Base-by-base conservation (phyloP, 2,113 vertebrate species). In the Trogon melanurus region DNA sequence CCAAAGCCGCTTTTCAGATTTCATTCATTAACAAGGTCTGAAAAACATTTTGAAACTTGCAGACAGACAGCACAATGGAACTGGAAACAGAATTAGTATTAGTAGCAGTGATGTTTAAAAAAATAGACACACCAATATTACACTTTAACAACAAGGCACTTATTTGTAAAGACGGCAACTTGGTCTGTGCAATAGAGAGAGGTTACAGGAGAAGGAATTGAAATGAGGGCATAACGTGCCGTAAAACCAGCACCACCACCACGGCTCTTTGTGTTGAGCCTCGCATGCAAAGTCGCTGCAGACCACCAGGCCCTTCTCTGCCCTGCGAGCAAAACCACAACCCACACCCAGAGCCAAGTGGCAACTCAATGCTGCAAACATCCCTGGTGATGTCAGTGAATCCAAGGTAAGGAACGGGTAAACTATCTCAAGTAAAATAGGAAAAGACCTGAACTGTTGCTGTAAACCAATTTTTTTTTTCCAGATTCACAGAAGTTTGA, bases 401-500 rank as follows among this genome's bases (percentile, higher is more conserved):
- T 41, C 61, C 30, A 20, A 93, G 83, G 86, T 79, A 69, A 86
- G 83, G 57, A 92, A 81, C 0, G 20, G 41, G 36, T 23, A 92
- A 96, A 85, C 18, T 56, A 30, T 71, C 79, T 94, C 75, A 90
- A 79, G 85, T 74, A 6, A 75, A 90, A 89, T 7, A 69, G 88
- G 76, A 92, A 92, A 38, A 85, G 41, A 95, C 91, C 88, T 16
- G 54, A 93, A 73, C 80, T 69, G 73, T 53, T 93, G 73, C 85
- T 89, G 85, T 93, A 95, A 93, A 94, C 96, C 74, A 38, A 1
- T 36, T 51, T 80, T 62, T 83, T 48, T 75, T 13, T 5, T 1
- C 56, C 62, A 79, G 60, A 91, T 76, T 79, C 81, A 72, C 38
- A 71, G 65, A 94, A 96, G 84, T 97, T 94, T 85, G 75, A 96